These are phyloP conservation scores for Cosmopolites sordidus DNA, from an alignment of 2,888 invertebrate genomes.

Conservation along the genomic window DNA sequence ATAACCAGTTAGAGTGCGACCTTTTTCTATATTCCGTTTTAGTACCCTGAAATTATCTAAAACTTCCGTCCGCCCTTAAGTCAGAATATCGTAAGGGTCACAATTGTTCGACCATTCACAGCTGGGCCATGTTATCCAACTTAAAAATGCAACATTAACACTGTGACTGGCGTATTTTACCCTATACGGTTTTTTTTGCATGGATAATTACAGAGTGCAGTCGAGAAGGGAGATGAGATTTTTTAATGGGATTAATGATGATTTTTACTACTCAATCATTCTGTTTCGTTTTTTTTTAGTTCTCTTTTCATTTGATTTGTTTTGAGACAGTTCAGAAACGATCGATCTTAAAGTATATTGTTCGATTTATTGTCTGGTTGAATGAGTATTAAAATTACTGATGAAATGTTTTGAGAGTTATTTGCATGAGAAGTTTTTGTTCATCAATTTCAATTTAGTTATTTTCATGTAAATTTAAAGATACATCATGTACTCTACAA, in stretches of 20 bases:
- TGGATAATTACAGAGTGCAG: constrained; percentile 24
- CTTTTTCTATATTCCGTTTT: constrained; percentile 16
- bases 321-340: too few relatives aligned
- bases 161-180: constrained; percentile 40
- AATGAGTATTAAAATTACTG: too few relatives aligned
- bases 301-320: too few relatives aligned
- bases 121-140: constrained; percentile 39
- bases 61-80: constrained; percentile 7
- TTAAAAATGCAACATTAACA: constrained; percentile 47
- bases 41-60: constrained; percentile 17
- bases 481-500: too few relatives aligned
- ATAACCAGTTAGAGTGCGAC: constrained; percentile 26
- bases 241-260: constrained; percentile 18
- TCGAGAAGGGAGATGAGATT: constrained; percentile 19
- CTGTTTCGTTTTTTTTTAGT: too few relatives aligned
- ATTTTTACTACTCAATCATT: background rate
- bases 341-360: too few relatives aligned
- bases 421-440: too few relatives aligned
- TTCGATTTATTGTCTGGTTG: too few relatives aligned
- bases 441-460: too few relatives aligned
- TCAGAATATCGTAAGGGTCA: constrained; percentile 32
- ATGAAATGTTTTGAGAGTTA: too few relatives aligned
- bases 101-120: constrained; percentile 35
- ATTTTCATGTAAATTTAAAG: too few relatives aligned
- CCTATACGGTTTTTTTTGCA: constrained; percentile 24